phyloP scores from a whole-genome alignment of 2,888 invertebrate genomes.

The Pecten maximus region DNA sequence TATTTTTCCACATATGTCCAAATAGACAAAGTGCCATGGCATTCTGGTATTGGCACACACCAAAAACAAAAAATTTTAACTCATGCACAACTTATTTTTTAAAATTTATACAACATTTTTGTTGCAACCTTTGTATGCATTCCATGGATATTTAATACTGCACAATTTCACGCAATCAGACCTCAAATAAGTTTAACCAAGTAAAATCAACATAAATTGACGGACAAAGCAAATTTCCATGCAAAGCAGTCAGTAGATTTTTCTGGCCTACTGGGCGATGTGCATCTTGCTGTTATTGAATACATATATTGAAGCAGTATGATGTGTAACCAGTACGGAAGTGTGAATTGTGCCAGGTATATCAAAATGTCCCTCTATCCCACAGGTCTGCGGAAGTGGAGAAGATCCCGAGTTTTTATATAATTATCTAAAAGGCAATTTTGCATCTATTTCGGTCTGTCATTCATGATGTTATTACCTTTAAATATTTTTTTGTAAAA shows the following conservation, averaged over 20 bases:
- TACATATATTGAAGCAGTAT: too few species aligned
- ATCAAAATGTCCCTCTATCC: too few species aligned
- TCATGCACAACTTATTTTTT: background rate
- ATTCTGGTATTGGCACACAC: background rate
- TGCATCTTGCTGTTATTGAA: too few species aligned
- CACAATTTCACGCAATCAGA: constrained; percentile 25
- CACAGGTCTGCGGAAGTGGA: too few species aligned
- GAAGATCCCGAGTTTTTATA: too few species aligned
- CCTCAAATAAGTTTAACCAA: background rate
- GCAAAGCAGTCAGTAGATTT: background rate
- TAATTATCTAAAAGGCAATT: too few species aligned
- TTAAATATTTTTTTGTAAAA: too few species aligned
- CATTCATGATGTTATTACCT: too few species aligned
- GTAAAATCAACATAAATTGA: background rate
- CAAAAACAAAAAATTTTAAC: background rate
- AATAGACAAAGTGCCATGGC: background rate
- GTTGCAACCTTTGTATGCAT: background rate
- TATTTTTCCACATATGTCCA: background rate
- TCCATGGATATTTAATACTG: background rate
- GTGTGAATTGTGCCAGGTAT: too few species aligned
- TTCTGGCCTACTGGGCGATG: background rate
- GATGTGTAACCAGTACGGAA: too few species aligned
- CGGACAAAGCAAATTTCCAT: background rate
- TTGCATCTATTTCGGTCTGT: too few species aligned
- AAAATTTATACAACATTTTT: background rate